Evolutionary conservation across 2,797 vertebrate genomes (phyloP), one percentile per base, ranked within the genome.

Genomic region (Phataginus tetradactyla): DNA sequence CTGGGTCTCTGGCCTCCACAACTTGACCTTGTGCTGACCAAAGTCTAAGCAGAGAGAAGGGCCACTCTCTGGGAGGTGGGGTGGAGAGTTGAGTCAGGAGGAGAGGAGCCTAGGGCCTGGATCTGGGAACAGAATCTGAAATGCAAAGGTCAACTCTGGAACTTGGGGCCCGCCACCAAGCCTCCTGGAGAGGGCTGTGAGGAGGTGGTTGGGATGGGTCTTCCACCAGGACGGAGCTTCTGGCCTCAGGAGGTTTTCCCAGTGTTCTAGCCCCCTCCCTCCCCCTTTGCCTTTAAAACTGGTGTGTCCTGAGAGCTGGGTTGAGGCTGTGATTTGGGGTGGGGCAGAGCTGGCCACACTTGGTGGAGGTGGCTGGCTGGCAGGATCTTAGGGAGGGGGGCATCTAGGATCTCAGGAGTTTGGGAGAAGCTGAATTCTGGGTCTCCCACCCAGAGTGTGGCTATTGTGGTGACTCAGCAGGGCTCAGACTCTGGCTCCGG

Each of bases 401-500:
- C 14, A 64, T 57, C 9, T 75, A 55, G 61, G 69, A 74, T 92
- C 83, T 84, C 95, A 45, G 88, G 96, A 91, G 97, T 94, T 94
- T 98, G 98, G 96, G 98, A 98, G 95, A 96, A 79, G 80, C 59
- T 21, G 87, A 84, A 83, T 81, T 74, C 94, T 83, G 93, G 97
- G 94, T 97, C 98, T 98, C 98, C 97, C 98, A 98, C 98, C 98
- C 97, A 97, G 97, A 68, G 95, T 87, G 97, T 85, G 88, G 90
- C 96, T 96, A 93, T 59, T 89, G 78, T n/a, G 91, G 97, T 98
- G 98, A 98, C 97, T 97, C 97, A 98, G 96, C 93, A 7, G 0
- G 96, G 97, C 98, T 98, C 97, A 98, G 98, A 98, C 97, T 97
- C 95, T 96, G 98, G 98, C 98, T 98, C 96, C 96, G 57, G 96